Evolutionary conservation across 2,888 invertebrate genomes (phyloP), one percentile per base, ranked within the genome.

Genomic region (Harmothoe impar): DNA sequence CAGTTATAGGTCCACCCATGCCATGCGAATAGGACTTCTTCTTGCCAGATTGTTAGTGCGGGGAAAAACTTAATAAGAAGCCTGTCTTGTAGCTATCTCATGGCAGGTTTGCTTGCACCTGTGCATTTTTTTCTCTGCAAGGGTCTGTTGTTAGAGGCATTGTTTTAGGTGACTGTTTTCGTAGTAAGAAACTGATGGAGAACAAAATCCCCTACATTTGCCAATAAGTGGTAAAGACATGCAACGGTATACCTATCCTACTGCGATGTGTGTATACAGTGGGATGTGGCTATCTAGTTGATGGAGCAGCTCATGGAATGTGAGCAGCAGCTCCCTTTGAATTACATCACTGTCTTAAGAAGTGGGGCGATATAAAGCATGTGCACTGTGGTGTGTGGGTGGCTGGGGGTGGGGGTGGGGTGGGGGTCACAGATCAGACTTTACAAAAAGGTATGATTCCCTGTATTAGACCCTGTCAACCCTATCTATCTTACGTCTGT

Each of bases 151-250:
- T 62, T n/a, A 62, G 20, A 3, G 62, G 62, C 62, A 62, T 62
- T 62, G 62, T 62, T 62, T 62, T 62, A 62, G 62, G 23, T 62
- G 62, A 62, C 15, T 62, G 62, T 62, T 62, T 62, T 62, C 62
- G 62, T 62, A 62, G 7, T n/a, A 62, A 62, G 62, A 62, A 62
- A 5, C 3, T 20, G 62, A 3, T 20, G 62, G 62, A n/a, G n/a
- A n/a, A 62, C 7, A 20, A 62, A 62, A 20, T 62, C 62, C 62
- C 20, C 62, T n/a, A 1, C n/a, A n/a, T 5, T 15, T 62, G 62
- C 62, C 62, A 62, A n/a, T 20, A 62, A n/a, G 62, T 62, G 3
- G 23, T 62, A 20, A 62, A 3, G 43, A 43, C 62, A 62, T n/a
- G 62, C 62, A 62, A 62, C n/a, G 62, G 1, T 43, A n/a, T n/a